Evolutionary conservation across 1,140 invertebrate species (phyloP), one percentile per base, ranked within the genome.

Genomic region (Atta texana): DNA sequence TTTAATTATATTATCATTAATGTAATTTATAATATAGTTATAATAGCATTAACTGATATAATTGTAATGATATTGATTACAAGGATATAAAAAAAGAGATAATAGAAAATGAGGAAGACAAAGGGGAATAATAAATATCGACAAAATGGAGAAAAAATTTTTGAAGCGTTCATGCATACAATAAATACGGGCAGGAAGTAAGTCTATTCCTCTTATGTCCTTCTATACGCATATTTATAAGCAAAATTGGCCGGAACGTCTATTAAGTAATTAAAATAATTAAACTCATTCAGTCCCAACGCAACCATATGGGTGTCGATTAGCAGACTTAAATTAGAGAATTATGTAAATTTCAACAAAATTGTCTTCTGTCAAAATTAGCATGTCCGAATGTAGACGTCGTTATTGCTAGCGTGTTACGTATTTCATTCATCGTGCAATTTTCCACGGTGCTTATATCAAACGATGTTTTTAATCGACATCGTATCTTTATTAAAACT

Each of bases 241-340:
- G 64, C 53, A 84, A 84, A 84, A 84, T 75, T 82, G 53, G 80
- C 14, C 39, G 5, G 69, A 51, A 39, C 57, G 55, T 53, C 49
- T 61, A 59, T 84, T 75, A 75, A 74, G 80, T 84, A 84, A 84
- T 84, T 84, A 84, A 84, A 84, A 84, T 84, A 84, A 84, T 84
- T 84, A 74, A 63, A 61, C 80, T 84, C 69, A 12, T 72, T 74
- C 39, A 74, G 80, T 74, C 55, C 55, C 55, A 12, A 39, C 8
- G 57, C 39, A 61, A 57, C 28, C 55, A 61, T 84, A 75, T 75
- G 55, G 69, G 39, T 75, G 57, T 69, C 80, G 80, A 84, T 84
- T 84, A 84, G 72, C 80, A 51, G 69, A 75, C 69, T 74, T 31
- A 61, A 84, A 84, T 84, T 74, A 63, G 80, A 84, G 80, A 84